phyloP scores from a whole-genome alignment of 1,140 invertebrate species.

The Anthonomus grandis region DNA sequence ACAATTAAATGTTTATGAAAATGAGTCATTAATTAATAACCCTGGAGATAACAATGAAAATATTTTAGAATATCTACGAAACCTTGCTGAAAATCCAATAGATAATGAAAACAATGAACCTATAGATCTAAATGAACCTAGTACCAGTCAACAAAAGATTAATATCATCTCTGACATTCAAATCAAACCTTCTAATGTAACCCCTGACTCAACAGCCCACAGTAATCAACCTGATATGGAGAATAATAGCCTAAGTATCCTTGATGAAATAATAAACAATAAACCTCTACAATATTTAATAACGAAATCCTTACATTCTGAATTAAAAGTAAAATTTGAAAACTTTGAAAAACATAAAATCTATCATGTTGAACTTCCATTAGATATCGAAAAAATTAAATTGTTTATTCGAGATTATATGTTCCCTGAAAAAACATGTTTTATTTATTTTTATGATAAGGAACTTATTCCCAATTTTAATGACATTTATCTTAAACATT shows the following conservation, averaged over 20 bases:
- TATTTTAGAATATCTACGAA: background rate
- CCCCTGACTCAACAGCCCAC: background rate
- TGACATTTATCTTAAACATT: background rate
- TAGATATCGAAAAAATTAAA: background rate
- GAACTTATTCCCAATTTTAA: conserved; percentile 7
- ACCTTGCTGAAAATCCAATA: no score
- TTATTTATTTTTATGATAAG: conserved; percentile 9
- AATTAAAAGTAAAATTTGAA: conserved; percentile 3
- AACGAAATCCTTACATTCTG: conserved; percentile 3
- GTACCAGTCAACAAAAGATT: conserved; percentile 5
- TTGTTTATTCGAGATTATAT: background rate
- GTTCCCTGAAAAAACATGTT: background rate
- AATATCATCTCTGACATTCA: conserved; percentile 1
- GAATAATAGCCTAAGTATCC: background rate
- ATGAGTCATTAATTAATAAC: conserved; percentile 9
- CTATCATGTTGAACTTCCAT: conserved; percentile 2
- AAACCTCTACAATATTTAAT: conserved; percentile 11
- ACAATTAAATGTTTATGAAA: background rate
- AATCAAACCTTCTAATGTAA: conserved; percentile 4
- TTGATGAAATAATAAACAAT: conserved; percentile 14
- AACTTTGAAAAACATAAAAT: conserved; percentile 12
- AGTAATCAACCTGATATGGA: background rate
- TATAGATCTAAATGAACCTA: background rate
- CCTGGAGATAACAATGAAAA: conserved; percentile 8
- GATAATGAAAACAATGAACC: background rate